These are phyloP conservation scores for Bombus turneri DNA, from an alignment of 1,140 invertebrate genomes.

Conservation along the genomic window DNA sequence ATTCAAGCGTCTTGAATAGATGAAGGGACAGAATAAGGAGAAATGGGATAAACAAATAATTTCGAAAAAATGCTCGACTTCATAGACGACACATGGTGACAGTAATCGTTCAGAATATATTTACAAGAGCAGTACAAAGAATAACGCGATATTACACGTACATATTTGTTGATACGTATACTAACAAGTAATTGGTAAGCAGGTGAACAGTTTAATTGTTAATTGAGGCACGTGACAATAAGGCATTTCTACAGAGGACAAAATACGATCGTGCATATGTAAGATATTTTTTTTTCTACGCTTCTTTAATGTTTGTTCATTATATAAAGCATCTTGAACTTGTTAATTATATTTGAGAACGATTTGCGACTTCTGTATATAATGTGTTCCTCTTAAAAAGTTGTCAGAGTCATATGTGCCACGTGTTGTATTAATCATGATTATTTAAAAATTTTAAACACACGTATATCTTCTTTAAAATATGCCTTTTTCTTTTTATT, in stretches of 20 bases:
- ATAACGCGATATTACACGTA: constrained; percentile 77
- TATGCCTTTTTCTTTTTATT: neutral
- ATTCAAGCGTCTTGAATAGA: neutral
- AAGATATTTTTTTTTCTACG: constrained; percentile 50
- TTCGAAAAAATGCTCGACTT: neutral
- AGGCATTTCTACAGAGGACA: constrained; percentile 77
- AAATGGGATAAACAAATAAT: neutral
- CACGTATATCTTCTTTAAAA: neutral
- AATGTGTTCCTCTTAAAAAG: neutral
- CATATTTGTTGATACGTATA: constrained; percentile 70
- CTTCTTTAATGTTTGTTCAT: neutral
- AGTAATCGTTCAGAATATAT: constrained; percentile 77
- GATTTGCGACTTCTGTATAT: neutral
- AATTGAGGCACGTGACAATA: constrained; percentile 78
- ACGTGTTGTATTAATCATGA: neutral
- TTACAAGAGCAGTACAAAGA: constrained; percentile 79
- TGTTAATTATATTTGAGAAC: neutral
- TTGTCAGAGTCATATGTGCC: neutral
- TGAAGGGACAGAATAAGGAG: neutral
- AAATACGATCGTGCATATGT: constrained; percentile 63
- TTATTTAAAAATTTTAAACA: neutral
- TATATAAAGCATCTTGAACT: neutral
- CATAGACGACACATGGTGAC: constrained; percentile 63
- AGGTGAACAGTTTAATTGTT: constrained; percentile 77
- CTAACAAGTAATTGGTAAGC: constrained; percentile 73